phyloP scores from a whole-genome alignment of 1,140 invertebrate genomes.

The Drosophila asahinai region DNA sequence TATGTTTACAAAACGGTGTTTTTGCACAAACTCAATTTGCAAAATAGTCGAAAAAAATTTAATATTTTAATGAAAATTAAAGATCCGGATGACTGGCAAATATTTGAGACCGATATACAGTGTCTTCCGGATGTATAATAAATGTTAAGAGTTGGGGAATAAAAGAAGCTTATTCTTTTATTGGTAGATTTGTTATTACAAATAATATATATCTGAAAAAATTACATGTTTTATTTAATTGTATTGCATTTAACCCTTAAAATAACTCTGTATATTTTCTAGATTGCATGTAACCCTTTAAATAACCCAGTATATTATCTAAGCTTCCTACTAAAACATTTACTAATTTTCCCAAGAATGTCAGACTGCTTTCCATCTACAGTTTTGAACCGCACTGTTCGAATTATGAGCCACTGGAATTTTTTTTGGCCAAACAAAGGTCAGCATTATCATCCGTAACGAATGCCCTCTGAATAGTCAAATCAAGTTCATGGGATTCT shows the following conservation, averaged over 20 bases:
- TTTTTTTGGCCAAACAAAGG: constrained; percentile 48
- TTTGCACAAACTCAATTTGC: constrained; percentile 38
- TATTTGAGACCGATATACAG: background rate
- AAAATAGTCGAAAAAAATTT: constrained; percentile 45
- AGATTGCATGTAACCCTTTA: too few relatives aligned
- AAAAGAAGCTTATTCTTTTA: too few relatives aligned
- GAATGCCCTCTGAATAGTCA: constrained; percentile 49
- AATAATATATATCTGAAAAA: background rate
- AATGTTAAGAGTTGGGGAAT: background rate
- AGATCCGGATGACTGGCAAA: constrained; percentile 5
- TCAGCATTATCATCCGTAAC: constrained; percentile 58
- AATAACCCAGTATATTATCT: too few relatives aligned
- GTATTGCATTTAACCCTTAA: too few relatives aligned
- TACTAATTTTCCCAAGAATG: background rate
- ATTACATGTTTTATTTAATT: background rate
- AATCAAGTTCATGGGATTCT: constrained; percentile 59
- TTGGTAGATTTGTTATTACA: too few relatives aligned
- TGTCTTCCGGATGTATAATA: background rate
- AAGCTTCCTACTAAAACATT: background rate
- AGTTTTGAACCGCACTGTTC: constrained; percentile 11
- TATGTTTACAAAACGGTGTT: constrained; percentile 8
- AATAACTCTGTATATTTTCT: too few relatives aligned
- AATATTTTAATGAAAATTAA: constrained; percentile 59
- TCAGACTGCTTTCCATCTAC: background rate
- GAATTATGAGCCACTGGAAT: background rate